Conservation (phyloP, 30 jellyfish, hydroid and myxozoan species). For the Pelagia noctiluca region DNA sequence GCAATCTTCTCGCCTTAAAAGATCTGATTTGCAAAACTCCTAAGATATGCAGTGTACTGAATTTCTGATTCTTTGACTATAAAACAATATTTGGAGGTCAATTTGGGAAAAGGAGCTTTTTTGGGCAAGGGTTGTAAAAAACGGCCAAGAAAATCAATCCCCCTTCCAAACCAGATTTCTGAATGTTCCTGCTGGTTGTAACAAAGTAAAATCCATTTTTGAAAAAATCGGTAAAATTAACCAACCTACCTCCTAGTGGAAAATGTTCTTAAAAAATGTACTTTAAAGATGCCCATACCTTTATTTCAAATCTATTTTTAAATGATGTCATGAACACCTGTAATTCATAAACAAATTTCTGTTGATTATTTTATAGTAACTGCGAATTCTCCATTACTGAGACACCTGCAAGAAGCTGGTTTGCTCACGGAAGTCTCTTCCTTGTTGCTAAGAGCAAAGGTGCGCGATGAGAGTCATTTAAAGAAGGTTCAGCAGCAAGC, state of each 20-base stretch:
- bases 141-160: too few relatives aligned
- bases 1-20: too few relatives aligned
- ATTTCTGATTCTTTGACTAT: too few relatives aligned
- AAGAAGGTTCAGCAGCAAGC: constrained; percentile 96
- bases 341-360: neutral
- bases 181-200: too few relatives aligned
- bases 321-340: neutral
- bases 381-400: constrained; percentile 88
- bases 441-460: constrained; percentile 89
- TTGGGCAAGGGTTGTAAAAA: too few relatives aligned
- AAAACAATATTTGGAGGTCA: too few relatives aligned
- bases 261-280: neutral
- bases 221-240: neutral
- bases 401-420: constrained; percentile 96
- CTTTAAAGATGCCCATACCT: neutral
- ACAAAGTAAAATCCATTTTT: neutral
- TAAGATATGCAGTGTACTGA: too few relatives aligned
- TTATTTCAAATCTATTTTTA: neutral
- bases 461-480: constrained; percentile 94
- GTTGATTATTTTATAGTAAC: constrained; percentile 32
- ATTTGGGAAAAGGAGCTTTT: too few relatives aligned
- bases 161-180: too few relatives aligned
- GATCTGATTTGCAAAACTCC: too few relatives aligned
- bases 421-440: constrained; percentile 95
- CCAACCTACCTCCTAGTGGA: neutral